Percentiles rank a stretch among this genome's conserved stretches.
Evolutionary conservation across 2,113 vertebrate species (phyloP).

Genomic region (cattle (Bos taurus)): ARS-UCD2.0 NC_037330.1:27847001-27847500

Average conservation of each 20-base stretch:
- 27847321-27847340: neutral
- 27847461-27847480: neutral
- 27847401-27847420: rapidly evolving
- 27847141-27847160: neutral
- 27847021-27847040: neutral
- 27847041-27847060: neutral
- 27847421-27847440: neutral
- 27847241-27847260: rapidly evolving
- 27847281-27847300: neutral
- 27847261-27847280: neutral
- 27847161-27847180: neutral
- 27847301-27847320: neutral
- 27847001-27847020: neutral
- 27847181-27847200: neutral
- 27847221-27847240: neutral
- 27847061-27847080: neutral
- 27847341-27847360: neutral
- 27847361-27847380: neutral
- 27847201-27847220: neutral
- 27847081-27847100: neutral
- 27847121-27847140: neutral
- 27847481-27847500: neutral
- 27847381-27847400: neutral
- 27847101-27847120: neutral
- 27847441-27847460: neutral